Conservation (phyloP, 2,797 vertebrate species). For the Linurgus olivaceus region DNA sequence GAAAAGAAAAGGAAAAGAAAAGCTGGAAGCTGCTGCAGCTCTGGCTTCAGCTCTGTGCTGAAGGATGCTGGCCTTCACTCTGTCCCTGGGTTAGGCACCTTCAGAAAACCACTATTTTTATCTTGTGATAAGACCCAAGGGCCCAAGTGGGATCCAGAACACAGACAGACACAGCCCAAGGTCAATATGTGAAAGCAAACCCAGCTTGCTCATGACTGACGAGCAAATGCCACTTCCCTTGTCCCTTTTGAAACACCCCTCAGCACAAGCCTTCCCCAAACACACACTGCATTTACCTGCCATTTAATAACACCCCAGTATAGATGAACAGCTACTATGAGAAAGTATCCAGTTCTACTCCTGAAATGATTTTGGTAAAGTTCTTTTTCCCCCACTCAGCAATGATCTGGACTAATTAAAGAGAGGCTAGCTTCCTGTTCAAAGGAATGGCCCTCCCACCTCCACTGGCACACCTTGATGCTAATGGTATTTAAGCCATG, state of each 20-base stretch:
- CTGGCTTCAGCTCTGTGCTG: not conserved
- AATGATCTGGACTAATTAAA: not conserved
- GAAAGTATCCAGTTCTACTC: not conserved
- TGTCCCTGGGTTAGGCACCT: not conserved
- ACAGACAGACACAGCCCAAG: not conserved
- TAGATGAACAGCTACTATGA: not conserved
- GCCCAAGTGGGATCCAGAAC: not conserved
- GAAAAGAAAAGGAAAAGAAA: not conserved
- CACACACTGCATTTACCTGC: not conserved
- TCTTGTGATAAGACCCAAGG: not conserved
- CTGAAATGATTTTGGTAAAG: not conserved
- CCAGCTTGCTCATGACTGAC: not conserved
- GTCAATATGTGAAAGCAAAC: not conserved
- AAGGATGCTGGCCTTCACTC: not conserved
- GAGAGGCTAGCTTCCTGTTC: not conserved
- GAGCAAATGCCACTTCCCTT: fast-evolving
- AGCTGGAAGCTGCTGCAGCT: not conserved
- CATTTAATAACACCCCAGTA: not conserved
- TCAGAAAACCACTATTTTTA: not conserved
- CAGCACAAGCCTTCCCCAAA: not conserved
- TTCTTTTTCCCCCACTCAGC: not conserved
- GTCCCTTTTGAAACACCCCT: not conserved
- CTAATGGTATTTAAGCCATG: not conserved
- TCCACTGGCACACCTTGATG: not conserved
- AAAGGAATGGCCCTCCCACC: not conserved